Evolutionary conservation across 2,113 vertebrate genomes (phyloP).

Genomic region (Salvelinus alpinus): DNA sequence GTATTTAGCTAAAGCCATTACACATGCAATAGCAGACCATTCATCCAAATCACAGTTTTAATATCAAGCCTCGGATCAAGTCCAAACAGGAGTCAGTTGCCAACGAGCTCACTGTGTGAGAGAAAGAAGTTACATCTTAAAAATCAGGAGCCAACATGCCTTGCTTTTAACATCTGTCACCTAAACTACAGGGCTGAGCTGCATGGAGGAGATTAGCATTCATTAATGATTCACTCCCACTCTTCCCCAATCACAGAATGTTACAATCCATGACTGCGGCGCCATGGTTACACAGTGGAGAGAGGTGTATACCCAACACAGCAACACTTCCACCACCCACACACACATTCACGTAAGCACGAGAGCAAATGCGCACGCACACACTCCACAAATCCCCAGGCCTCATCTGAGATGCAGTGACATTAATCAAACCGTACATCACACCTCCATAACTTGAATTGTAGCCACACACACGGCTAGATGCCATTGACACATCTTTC

Average conservation of each 20-base stretch:
- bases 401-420: constrained; percentile 7
- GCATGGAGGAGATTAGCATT: constrained; percentile 22
- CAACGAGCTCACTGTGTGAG: constrained; percentile 8
- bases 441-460: constrained; percentile 40
- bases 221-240: constrained; percentile 21
- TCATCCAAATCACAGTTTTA: constrained; percentile 6
- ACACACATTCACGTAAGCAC: constrained; percentile 2
- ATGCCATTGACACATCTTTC: constrained; percentile 15
- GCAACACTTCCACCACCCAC: constrained; percentile 3
- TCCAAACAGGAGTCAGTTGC: constrained; percentile 5
- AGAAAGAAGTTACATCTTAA: neutral
- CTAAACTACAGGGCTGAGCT: constrained; percentile 19
- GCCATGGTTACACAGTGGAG: constrained; percentile 6
- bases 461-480: constrained; percentile 22
- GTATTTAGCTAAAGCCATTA: constrained; percentile 28
- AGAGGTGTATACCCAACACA: neutral
- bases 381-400: constrained; percentile 6
- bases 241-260: constrained; percentile 25
- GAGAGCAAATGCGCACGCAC: neutral
- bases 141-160: constrained; percentile 1
- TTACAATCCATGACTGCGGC: constrained; percentile 6
- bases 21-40: constrained; percentile 19
- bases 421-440: constrained; percentile 41
- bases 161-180: constrained; percentile 7
- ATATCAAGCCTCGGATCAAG: constrained; percentile 24